Evolutionary conservation across 1,140 invertebrate species (phyloP).

Genomic region (Hycleus cichorii): DNA sequence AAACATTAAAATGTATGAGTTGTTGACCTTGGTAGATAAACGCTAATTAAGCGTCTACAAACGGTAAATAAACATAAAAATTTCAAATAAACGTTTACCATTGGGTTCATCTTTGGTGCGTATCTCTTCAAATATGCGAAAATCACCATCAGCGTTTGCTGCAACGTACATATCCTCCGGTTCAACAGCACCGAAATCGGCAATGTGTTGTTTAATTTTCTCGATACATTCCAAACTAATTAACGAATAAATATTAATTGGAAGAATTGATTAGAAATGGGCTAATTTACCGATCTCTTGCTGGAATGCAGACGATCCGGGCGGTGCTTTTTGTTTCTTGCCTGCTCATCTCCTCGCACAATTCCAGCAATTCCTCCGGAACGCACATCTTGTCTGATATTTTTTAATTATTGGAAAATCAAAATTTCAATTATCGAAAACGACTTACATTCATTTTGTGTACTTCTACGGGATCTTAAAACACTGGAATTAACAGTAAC

Average conservation of each 20-base stretch:
- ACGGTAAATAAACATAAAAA: too few relatives aligned
- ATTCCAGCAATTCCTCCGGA: conserved; percentile 51
- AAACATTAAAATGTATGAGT: too few relatives aligned
- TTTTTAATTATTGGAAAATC: background rate
- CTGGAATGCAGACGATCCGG: conserved; percentile 55
- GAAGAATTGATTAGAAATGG: background rate
- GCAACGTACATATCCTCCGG: conserved; percentile 81
- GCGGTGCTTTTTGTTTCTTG: conserved; percentile 55
- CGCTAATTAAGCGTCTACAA: too few relatives aligned
- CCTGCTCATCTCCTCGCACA: conserved; percentile 57
- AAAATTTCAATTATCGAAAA: too few relatives aligned
- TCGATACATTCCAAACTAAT: conserved; percentile 64
- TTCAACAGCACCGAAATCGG: conserved; percentile 73
- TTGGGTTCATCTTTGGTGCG: conserved; percentile 56
- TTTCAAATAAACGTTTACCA: conserved; percentile 36
- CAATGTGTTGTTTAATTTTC: conserved; percentile 62
- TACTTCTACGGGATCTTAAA: too few relatives aligned
- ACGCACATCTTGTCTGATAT: conserved; percentile 62
- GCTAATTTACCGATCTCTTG: conserved; percentile 54
- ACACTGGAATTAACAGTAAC: too few relatives aligned
- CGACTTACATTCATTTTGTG: too few relatives aligned
- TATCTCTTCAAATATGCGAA: conserved; percentile 60
- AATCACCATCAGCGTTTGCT: conserved; percentile 56
- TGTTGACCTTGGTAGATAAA: too few relatives aligned
- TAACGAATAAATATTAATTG: background rate